These are phyloP conservation scores for Mustelus asterias DNA, from an alignment of 2,113 vertebrate species.

Conservation along the genomic window DNA sequence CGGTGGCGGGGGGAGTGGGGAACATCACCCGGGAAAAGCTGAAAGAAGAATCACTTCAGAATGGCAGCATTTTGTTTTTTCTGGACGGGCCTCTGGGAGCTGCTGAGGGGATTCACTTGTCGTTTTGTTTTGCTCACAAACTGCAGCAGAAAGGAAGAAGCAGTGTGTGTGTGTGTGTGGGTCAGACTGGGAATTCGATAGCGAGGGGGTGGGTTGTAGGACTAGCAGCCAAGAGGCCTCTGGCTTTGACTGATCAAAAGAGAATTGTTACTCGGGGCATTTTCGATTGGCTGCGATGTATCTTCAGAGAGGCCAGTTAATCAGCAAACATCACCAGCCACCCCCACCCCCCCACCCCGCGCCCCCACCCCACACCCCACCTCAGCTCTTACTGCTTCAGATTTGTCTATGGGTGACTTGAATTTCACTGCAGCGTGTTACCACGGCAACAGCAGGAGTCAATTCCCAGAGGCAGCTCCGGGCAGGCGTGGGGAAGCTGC, in stretches of 20 bases:
- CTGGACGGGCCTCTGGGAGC: not conserved
- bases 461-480: not conserved
- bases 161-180: not conserved
- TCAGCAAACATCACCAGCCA: not conserved
- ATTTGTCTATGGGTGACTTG: not conserved
- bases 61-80: not conserved
- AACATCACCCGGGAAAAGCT: too few relatives aligned
- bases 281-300: not conserved
- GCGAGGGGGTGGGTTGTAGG: not conserved
- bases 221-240: not conserved
- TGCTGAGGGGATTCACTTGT: not conserved
- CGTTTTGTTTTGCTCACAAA: not conserved
- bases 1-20: too few relatives aligned
- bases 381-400: not conserved
- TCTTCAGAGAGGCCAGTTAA: not conserved
- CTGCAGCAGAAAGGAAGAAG: not conserved
- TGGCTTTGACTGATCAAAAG: not conserved
- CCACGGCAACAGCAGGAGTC: not conserved
- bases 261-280: not conserved
- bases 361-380: not conserved
- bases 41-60: too few relatives aligned
- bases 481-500: too few relatives aligned
- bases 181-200: not conserved
- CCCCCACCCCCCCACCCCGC: not conserved
- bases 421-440: not conserved